Evolutionary conservation across 2,888 invertebrate genomes (phyloP), one percentile per base, ranked within the genome.

Genomic region (Coleophora deauratella): DNA sequence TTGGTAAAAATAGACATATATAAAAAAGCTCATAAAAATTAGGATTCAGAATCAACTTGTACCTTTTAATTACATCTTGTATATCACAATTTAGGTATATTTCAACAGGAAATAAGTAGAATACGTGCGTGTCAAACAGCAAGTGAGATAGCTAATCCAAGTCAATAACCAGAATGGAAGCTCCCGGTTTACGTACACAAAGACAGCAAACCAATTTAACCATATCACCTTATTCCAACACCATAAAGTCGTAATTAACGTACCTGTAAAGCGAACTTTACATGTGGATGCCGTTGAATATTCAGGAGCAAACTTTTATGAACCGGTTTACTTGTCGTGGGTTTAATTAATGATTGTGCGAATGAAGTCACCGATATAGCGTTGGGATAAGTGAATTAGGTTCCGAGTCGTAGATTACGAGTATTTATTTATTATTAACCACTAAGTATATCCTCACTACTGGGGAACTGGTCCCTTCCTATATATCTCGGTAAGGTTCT

Each of bases 321-420:
- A 69, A 67, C 67, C 69, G 63, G 62, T 70, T 66, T 61, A 59
- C 66, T 63, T 62, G 57, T 62, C 58, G 62, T 60, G 61, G 62
- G 67, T 70, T 75, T 76, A 75, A 74, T 75, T 72, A 73, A 69
- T 61, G 63, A 67, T 71, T 66, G 65, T 60, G 63, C 60, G 52
- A 58, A 56, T 21, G 3, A 21, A 21, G 21, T 4, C 21, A 21
- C 21, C 21, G 21, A 21, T 21, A 21, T 21, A 21, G 21, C 21
- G 3, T 21, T 21, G 21, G 6, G 21, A 21, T 21, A 21, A 21
- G 21, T 21, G 3, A 21, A 21, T 21, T 21, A 21, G 21, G 21
- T 21, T 21, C 21, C 21, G 21, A 21, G 6, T 21, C 21, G 3
- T 21, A 21, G 3, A 21, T 4, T 21, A 21, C 6, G n/a, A n/a